Evolutionary conservation across 2,888 invertebrate genomes (phyloP).

Genomic region (Dysmachus trigonus): DNA sequence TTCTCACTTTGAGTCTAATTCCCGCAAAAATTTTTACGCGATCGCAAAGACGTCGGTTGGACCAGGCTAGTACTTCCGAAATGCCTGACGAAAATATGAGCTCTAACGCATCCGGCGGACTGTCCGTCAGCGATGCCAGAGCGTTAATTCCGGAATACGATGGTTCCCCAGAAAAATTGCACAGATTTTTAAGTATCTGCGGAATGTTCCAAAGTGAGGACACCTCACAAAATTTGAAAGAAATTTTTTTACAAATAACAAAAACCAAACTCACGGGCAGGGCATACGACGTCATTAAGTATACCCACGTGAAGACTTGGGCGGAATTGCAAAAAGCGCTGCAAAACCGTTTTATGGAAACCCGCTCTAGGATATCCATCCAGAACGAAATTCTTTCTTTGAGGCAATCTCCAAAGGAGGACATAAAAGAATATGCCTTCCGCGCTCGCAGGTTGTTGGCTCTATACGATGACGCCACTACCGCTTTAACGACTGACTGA

Average conservation of each 20-base stretch:
- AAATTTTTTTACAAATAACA: neutral
- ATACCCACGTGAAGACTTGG: neutral
- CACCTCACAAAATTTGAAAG: neutral
- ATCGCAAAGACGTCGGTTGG: neutral
- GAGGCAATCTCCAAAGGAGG: neutral
- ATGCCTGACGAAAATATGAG: neutral
- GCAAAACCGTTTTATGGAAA: neutral
- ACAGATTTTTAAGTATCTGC: neutral
- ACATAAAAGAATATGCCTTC: neutral
- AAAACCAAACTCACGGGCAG: neutral
- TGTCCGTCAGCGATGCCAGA: neutral
- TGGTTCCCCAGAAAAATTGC: neutral
- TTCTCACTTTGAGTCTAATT: no score
- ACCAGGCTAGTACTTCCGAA: neutral
- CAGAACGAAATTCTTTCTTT: neutral
- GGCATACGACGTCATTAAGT: neutral
- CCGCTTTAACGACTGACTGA: neutral
- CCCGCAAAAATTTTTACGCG: no score
- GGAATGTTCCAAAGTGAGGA: neutral
- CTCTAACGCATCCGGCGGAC: neutral
- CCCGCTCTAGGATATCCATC: neutral
- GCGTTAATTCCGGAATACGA: no score
- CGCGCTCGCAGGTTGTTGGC: neutral
- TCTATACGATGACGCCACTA: neutral
- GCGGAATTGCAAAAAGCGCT: neutral